Evolutionary conservation across 2,888 invertebrate genomes (phyloP).

Genomic region (Stictocephala bisonia): DNA sequence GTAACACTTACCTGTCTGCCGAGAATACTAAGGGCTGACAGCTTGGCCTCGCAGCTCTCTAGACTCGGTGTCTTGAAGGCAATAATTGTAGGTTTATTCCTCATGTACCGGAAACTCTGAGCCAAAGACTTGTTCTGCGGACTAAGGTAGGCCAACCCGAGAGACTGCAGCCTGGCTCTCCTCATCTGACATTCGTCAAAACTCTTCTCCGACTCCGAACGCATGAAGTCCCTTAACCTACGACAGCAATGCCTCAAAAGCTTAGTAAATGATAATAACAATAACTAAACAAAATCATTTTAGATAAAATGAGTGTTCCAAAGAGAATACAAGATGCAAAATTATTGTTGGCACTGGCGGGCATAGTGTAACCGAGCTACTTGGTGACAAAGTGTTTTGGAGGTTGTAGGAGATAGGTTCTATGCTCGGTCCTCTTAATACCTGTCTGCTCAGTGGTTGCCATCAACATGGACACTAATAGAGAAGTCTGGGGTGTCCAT

Average conservation of each 20-base stretch:
- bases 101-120: slow-evolving; percentile 90
- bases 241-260: slow-evolving; percentile 51
- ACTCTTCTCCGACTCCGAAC: slow-evolving; percentile 84
- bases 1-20: slow-evolving; percentile 66
- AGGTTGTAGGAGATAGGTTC: no score
- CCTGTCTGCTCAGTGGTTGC: no score
- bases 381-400: no score
- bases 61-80: slow-evolving; percentile 87
- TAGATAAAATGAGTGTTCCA: no score
- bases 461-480: no score
- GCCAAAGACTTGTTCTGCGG: slow-evolving; percentile 84
- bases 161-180: slow-evolving; percentile 72
- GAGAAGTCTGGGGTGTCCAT: no score
- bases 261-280: no score
- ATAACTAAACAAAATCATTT: no score
- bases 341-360: no score
- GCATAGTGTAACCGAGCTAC: no score
- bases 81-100: slow-evolving; percentile 88
- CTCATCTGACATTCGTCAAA: slow-evolving; percentile 77
- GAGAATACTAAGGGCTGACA: slow-evolving; percentile 59
- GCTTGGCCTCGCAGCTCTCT: slow-evolving; percentile 76
- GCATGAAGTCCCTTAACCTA: slow-evolving; percentile 76
- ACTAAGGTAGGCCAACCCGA: slow-evolving; percentile 77
- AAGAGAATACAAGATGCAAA: no score
- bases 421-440: no score